phyloP scores from a whole-genome alignment of 2,888 invertebrate species.

The Drosophila nigricruria region DNA sequence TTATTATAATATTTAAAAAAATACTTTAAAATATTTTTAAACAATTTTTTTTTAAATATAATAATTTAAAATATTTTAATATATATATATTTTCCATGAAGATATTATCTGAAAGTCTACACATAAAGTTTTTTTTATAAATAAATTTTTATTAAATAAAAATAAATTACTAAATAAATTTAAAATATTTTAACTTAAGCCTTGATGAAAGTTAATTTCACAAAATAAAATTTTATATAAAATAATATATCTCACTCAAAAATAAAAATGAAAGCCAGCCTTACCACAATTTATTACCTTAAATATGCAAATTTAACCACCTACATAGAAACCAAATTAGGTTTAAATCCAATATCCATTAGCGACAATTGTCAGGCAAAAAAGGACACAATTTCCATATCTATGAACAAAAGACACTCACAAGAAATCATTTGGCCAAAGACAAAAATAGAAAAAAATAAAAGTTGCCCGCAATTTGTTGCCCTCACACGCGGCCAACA shows the following conservation, averaged over 20 bases:
- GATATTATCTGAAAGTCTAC: no score
- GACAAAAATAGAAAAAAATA: conserved; percentile 21
- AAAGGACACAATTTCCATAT: conserved; percentile 30
- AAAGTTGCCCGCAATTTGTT: conserved; percentile 55
- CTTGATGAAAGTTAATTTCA: no score
- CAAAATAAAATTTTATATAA: neutral
- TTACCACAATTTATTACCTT: neutral
- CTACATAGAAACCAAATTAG: conserved; percentile 9
- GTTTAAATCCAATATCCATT: conserved; percentile 17
- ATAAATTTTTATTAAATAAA: no score
- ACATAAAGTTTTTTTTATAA: no score
- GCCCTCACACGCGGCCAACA: conserved; percentile 21
- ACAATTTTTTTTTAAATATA: no score
- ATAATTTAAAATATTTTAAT: no score
- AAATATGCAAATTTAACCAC: conserved; percentile 2
- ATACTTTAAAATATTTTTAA: no score
- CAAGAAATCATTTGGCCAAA: conserved; percentile 7
- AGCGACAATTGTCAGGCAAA: conserved; percentile 25
- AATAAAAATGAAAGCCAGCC: neutral
- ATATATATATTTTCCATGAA: no score
- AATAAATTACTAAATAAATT: no score
- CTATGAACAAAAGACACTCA: conserved; percentile 16
- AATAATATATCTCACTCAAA: neutral
- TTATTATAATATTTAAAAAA: no score
- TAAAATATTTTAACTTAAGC: no score